phyloP scores from a whole-genome alignment of 2,113 vertebrate species.

The Taxidea taxus region DNA sequence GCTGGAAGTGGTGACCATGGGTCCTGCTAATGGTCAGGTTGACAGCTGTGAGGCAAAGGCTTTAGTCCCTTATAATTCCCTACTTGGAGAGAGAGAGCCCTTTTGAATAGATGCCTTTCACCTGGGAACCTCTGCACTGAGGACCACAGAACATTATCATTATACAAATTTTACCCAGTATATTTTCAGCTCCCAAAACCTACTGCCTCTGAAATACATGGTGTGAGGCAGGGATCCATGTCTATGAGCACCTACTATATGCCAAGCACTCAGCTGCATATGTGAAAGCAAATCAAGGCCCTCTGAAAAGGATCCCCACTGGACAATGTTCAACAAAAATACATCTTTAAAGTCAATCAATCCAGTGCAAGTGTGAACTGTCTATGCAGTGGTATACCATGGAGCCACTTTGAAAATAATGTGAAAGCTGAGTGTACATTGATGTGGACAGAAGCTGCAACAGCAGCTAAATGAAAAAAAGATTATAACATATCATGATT shows the following conservation, averaged over 20 bases:
- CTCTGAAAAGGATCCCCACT: neutral
- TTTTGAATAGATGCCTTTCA: neutral
- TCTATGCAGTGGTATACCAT: too few relatives aligned
- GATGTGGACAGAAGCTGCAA: neutral
- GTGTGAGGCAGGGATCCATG: neutral
- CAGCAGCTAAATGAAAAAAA: neutral
- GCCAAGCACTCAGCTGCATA: neutral
- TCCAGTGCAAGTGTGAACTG: too few relatives aligned
- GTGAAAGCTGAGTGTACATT: fast-evolving
- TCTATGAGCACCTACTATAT: neutral
- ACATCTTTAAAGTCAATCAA: neutral
- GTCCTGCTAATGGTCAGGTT: neutral
- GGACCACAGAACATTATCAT: neutral
- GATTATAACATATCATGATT: neutral
- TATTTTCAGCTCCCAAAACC: neutral
- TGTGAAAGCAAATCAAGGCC: neutral
- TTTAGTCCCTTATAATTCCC: neutral
- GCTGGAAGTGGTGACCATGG: neutral
- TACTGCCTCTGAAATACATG: neutral
- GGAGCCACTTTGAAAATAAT: fast-evolving
- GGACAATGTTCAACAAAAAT: neutral
- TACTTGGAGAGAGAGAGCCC: neutral
- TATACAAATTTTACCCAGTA: neutral
- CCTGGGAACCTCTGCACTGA: too few relatives aligned
- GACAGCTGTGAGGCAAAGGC: neutral